Conservation (phyloP, 2,113 vertebrate species). For the Serinus canaria region DNA sequence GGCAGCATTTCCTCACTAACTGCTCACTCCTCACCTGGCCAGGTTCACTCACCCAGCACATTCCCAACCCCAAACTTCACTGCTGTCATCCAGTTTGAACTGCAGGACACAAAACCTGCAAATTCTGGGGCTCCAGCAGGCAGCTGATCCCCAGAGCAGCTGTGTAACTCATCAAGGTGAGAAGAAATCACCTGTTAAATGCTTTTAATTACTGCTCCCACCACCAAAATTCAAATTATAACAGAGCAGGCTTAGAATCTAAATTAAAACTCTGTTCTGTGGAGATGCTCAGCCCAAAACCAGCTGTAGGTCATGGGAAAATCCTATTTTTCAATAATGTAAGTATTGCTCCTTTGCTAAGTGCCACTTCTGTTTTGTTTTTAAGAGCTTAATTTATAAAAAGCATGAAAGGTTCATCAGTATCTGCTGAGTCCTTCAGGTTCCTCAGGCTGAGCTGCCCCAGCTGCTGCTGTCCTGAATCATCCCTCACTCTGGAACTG, state of each 20-base stretch:
- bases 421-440: not conserved
- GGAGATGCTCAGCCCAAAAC: not conserved
- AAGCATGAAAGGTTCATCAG: not conserved
- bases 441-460: not conserved
- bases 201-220: not conserved
- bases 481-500: not conserved
- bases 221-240: not conserved
- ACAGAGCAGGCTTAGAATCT: not conserved
- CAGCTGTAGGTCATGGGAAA: not conserved
- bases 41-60: not conserved
- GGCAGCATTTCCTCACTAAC: not conserved
- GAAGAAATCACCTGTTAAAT: not conserved
- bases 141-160: not conserved
- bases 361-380: not conserved
- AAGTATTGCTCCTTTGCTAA: not conserved
- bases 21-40: not conserved
- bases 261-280: not conserved
- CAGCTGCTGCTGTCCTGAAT: not conserved
- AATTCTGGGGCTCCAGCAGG: not conserved
- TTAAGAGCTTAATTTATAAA: not conserved
- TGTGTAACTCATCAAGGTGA: not conserved
- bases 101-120: not conserved
- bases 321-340: not conserved
- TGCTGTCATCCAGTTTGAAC: not conserved
- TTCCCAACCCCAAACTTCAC: not conserved